phyloP scores from a whole-genome alignment of 1,140 invertebrate genomes.

The Lepidurus couesii region DNA sequence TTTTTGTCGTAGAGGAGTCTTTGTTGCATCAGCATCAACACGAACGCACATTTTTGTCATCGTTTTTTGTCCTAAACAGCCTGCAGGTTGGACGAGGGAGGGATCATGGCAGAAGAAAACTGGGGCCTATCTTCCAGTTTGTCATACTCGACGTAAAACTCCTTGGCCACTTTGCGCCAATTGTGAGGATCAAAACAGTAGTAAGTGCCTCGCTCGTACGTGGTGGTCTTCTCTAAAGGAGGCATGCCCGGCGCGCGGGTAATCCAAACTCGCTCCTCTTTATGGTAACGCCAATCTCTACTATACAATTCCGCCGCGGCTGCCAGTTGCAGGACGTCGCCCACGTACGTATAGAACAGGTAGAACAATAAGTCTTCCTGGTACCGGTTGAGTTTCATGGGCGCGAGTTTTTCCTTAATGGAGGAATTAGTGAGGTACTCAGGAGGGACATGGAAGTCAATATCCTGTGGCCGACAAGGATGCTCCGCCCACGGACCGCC shows the following conservation, averaged over 20 bases:
- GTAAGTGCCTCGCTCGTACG: constrained; percentile 95
- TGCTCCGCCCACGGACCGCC: constrained; percentile 96
- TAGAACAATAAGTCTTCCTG: constrained; percentile 99
- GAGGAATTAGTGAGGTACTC: constrained; percentile 95
- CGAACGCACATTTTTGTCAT: constrained; percentile 1
- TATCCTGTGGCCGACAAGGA: constrained; percentile 95
- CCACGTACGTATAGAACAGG: constrained; percentile 98
- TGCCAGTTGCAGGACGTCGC: constrained; percentile 93
- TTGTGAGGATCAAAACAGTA: constrained; percentile 97
- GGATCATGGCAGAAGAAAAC: constrained; percentile 15
- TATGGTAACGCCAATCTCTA: constrained; percentile 98
- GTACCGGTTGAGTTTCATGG: constrained; percentile 90
- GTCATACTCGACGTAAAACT: constrained; percentile 83
- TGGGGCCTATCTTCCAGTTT: constrained; percentile 84
- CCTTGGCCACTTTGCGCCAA: constrained; percentile 75
- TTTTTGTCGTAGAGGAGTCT: not conserved
- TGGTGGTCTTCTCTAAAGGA: constrained; percentile 85
- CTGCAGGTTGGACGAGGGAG: not conserved
- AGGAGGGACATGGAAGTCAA: constrained; percentile 96
- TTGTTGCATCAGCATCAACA: constrained; percentile 14
- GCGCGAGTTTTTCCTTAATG: constrained; percentile 88
- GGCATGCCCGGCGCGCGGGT: constrained; percentile 90
- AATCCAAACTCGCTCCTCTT: constrained; percentile 98
- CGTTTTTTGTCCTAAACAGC: not conserved
- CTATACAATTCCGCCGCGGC: constrained; percentile 95